A percentile compares a stretch with the other conserved stretches of the same genome.
phyloP scores from a whole-genome alignment of 2,113 vertebrate species.

The Antechinus flavipes region DNA sequence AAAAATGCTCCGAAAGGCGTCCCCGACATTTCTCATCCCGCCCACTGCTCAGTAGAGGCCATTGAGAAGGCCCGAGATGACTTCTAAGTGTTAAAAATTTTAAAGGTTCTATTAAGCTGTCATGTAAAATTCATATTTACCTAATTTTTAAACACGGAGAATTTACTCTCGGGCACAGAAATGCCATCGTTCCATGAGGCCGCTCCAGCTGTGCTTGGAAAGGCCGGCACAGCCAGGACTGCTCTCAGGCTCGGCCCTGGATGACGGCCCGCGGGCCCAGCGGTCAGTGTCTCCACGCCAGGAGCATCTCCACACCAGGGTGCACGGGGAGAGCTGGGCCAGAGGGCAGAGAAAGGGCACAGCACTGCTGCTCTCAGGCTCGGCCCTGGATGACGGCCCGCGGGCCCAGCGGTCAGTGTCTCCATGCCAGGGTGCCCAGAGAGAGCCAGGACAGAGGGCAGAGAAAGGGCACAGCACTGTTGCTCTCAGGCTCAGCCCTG shows the following conservation, averaged over 20 bases:
- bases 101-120: slow-evolving; percentile 34
- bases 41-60: background rate
- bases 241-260: background rate
- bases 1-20: background rate
- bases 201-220: background rate
- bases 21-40: slow-evolving; percentile 8
- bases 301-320: no score
- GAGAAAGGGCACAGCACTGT: no score
- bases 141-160: slow-evolving; percentile 29
- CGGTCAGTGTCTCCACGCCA: no score
- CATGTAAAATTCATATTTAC: slow-evolving; percentile 22
- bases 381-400: no score
- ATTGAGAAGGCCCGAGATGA: background rate
- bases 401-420: no score
- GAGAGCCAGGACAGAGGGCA: no score
- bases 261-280: background rate
- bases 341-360: no score
- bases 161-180: slow-evolving; percentile 23
- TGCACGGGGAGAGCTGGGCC: no score
- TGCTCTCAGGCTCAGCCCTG: no score
- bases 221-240: background rate
- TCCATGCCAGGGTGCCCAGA: no score
- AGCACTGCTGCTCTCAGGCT: background rate
- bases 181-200: background rate
- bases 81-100: background rate